A percentile compares a stretch with the other conserved stretches of the same genome.
Conservation (phyloP, 2,888 invertebrate species). For the Autographa gamma region DNA sequence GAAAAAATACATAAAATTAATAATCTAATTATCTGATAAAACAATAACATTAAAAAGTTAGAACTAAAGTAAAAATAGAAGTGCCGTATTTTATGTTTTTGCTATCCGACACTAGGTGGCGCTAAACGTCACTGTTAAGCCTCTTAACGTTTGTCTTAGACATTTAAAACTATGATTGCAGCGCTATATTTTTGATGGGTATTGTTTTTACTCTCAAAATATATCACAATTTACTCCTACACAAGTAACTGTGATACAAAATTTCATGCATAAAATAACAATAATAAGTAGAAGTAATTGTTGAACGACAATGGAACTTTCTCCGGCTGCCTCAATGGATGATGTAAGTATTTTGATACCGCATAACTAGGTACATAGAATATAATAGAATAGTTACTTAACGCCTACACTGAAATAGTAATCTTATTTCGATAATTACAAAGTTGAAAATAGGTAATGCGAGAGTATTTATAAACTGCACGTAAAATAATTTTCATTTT, state of each 20-base stretch:
- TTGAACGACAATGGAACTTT: conserved; percentile 66
- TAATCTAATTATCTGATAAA: neutral
- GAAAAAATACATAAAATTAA: conserved; percentile 38
- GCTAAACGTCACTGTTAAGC: conserved; percentile 26
- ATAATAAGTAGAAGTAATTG: conserved; percentile 44
- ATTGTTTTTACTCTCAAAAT: too few relatives aligned
- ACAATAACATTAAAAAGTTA: neutral
- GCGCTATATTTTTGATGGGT: too few relatives aligned
- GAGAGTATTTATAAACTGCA: too few relatives aligned
- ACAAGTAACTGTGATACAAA: conserved; percentile 15
- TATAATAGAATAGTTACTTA: neutral
- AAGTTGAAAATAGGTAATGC: neutral
- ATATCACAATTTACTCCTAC: conserved; percentile 8
- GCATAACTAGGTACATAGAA: too few relatives aligned
- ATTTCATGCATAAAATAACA: conserved; percentile 55
- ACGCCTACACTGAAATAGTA: conserved; percentile 22
- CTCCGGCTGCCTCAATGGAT: conserved; percentile 63
- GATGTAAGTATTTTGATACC: conserved; percentile 62
- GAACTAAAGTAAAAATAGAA: neutral
- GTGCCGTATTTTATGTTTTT: conserved; percentile 12
- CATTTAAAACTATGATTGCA: too few relatives aligned
- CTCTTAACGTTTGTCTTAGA: too few relatives aligned
- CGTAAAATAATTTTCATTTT: too few relatives aligned
- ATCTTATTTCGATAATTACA: neutral
- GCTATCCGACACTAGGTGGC: conserved; percentile 67